Evolutionary conservation across 2,797 vertebrate species (phyloP).

Genomic region (Anabacerthia variegaticeps): DNA sequence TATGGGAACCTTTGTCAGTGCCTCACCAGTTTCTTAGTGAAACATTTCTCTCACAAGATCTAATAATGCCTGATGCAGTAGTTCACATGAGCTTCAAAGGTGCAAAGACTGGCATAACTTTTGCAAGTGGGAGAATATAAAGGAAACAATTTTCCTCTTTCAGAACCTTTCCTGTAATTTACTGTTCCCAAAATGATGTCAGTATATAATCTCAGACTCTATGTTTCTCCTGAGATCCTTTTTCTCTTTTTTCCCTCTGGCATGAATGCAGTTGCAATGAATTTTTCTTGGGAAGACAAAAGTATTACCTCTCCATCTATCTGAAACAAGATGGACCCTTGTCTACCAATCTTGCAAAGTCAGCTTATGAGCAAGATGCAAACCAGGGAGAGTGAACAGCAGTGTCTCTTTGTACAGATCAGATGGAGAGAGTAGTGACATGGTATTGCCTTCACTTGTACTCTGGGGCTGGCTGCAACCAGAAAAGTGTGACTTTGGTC

Average conservation of each 20-base stretch:
- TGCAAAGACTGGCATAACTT: neutral
- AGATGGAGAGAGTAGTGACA: neutral
- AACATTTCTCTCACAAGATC: neutral
- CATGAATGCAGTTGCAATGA: neutral
- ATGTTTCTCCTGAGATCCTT: neutral
- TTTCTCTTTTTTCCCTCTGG: neutral
- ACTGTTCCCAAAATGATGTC: neutral
- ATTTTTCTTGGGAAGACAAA: neutral
- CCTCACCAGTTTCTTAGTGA: neutral
- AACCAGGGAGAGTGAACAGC: neutral
- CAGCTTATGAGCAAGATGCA: neutral
- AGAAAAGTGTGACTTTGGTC: neutral
- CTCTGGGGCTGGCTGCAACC: neutral
- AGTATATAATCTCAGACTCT: neutral
- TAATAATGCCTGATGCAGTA: neutral
- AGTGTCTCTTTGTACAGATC: neutral
- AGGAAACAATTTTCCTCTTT: neutral
- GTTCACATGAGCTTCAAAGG: neutral
- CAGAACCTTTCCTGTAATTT: neutral
- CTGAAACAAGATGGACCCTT: neutral
- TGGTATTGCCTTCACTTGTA: neutral
- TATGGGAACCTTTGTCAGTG: neutral
- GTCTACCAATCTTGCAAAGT: neutral
- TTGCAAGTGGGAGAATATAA: neutral
- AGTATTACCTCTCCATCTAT: neutral